Evolutionary conservation across 2,888 invertebrate species (phyloP).

Genomic region (Pterostichus madidus): DNA sequence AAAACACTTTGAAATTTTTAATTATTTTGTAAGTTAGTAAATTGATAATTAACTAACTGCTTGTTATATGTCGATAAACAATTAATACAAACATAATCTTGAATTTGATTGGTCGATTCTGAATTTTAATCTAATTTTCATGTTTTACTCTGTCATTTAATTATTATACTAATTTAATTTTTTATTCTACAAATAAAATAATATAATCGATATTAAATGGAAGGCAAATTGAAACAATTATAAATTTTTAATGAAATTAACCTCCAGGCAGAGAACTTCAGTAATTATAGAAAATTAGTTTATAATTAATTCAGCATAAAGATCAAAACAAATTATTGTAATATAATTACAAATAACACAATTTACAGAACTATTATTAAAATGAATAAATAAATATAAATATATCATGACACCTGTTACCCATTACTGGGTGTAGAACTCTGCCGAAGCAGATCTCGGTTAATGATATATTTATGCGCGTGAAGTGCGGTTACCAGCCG

Average conservation of each 20-base stretch:
- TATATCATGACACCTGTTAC: no score
- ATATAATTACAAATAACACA: no score
- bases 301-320: no score
- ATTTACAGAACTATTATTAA: no score
- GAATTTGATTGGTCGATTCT: conserved; percentile 6
- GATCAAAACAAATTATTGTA: no score
- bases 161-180: conserved; percentile 32
- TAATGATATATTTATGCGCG: no score
- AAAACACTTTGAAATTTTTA: neutral
- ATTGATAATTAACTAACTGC: conserved; percentile 35
- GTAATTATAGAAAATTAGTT: no score
- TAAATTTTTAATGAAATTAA: conserved; percentile 24
- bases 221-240: conserved; percentile 1
- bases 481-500: no score
- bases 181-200: conserved; percentile 21
- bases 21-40: conserved; percentile 24
- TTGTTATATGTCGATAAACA: conserved; percentile 16
- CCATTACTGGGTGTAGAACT: no score
- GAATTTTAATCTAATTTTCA: conserved; percentile 13
- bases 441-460: no score
- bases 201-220: conserved; percentile 26
- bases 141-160: neutral
- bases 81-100: conserved; percentile 14
- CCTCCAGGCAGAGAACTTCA: no score
- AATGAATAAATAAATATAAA: no score